Conservation (phyloP, 2,797 vertebrate species). For the Erpetoichthys calabaricus region DNA sequence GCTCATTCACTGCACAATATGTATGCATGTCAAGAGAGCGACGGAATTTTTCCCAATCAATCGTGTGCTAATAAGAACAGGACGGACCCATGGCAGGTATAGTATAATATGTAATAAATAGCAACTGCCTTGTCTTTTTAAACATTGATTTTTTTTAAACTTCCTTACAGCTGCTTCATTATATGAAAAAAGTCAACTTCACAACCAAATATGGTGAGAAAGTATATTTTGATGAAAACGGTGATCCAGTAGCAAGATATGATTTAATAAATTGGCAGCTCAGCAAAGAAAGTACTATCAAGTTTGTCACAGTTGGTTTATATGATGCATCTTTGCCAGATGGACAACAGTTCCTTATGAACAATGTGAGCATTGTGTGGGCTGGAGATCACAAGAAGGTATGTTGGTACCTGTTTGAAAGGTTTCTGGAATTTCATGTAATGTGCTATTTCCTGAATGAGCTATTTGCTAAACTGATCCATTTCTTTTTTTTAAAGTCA, state of each 20-base stretch:
- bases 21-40: neutral
- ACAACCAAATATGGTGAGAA: neutral
- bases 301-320: neutral
- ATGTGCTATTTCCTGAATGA: no score
- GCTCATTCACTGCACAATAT: neutral
- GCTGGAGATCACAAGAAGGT: neutral
- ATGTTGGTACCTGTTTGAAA: neutral
- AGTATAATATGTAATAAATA: no score
- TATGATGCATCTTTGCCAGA: conserved; percentile 2
- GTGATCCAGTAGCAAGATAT: conserved; percentile 3
- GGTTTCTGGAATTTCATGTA: neutral
- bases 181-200: conserved; percentile 1
- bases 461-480: no score
- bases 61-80: neutral
- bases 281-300: neutral
- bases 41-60: neutral
- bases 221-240: neutral
- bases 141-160: no score
- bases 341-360: conserved; percentile 1
- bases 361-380: conserved; percentile 11
- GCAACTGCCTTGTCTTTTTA: no score
- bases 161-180: neutral
- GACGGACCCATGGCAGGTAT: neutral
- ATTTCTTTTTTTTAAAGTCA: no score
- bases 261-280: conserved; percentile 2